phyloP scores from a whole-genome alignment of 2,113 vertebrate species.

The Odontophorus gujanensis region DNA sequence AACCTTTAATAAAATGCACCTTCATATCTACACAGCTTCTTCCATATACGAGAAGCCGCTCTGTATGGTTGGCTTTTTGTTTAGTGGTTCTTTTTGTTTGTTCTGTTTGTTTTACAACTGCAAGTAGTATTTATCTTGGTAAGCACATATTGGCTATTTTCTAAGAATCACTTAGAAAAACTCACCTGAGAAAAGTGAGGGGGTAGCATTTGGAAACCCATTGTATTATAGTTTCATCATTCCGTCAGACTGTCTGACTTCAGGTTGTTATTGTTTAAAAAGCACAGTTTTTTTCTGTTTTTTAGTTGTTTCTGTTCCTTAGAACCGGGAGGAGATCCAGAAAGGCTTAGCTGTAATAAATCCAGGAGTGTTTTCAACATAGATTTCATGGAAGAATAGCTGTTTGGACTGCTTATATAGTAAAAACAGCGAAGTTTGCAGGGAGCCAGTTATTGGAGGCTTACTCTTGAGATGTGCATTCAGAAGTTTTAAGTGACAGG shows the following conservation, averaged over 20 bases:
- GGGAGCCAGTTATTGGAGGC: neutral
- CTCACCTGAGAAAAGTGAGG: neutral
- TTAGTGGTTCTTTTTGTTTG: too few species aligned
- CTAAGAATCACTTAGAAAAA: neutral
- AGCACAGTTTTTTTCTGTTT: neutral
- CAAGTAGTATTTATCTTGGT: neutral
- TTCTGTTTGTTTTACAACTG: neutral
- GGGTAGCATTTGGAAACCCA: neutral
- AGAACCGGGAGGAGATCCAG: too few species aligned
- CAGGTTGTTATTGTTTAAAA: neutral
- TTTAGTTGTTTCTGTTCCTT: neutral
- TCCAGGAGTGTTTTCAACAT: neutral
- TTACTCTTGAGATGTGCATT: neutral
- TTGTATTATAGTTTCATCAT: neutral
- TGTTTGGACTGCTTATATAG: neutral
- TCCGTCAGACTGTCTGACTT: neutral
- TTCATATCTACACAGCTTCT: neutral
- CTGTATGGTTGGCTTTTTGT: too few species aligned
- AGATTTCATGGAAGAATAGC: neutral
- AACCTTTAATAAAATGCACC: neutral
- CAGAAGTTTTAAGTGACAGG: neutral
- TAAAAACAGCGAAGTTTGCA: neutral
- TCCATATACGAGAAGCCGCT: neutral
- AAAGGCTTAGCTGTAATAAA: neutral
- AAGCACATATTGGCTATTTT: neutral